Conservation (phyloP, 2,797 vertebrate genomes). For the Chaetodon trifasciatus region DNA sequence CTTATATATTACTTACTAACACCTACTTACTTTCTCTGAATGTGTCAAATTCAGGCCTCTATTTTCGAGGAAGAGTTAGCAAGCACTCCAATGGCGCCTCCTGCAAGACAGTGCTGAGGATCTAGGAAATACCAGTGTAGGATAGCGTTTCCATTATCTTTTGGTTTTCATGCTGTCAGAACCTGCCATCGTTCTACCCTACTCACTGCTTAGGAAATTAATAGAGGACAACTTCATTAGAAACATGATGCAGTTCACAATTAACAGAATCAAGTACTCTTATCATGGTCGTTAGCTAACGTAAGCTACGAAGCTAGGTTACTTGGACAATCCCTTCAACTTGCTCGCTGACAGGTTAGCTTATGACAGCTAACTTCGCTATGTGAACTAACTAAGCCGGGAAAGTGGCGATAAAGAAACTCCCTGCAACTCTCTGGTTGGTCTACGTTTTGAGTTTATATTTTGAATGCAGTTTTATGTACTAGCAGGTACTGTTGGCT, state of each 20-base stretch:
- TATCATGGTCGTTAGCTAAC: slow-evolving; percentile 40
- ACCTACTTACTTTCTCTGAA: accelerated
- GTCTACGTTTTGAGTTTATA: slow-evolving; percentile 41
- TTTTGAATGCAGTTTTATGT: neutral
- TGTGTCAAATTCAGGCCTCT: neutral
- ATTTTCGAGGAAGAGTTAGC: neutral
- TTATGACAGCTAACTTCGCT: slow-evolving; percentile 70
- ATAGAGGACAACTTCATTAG: neutral
- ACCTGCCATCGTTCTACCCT: slow-evolving; percentile 7
- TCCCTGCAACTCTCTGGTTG: slow-evolving; percentile 67
- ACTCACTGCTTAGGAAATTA: neutral
- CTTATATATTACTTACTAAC: accelerated
- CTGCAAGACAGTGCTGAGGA: slow-evolving; percentile 42
- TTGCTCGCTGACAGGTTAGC: slow-evolving; percentile 73
- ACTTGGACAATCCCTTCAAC: slow-evolving; percentile 64
- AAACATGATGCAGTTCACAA: slow-evolving; percentile 24
- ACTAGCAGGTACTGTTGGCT: neutral
- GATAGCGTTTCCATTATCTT: slow-evolving; percentile 64
- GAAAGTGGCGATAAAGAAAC: slow-evolving; percentile 58
- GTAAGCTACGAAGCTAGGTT: slow-evolving; percentile 53
- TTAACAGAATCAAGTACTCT: neutral
- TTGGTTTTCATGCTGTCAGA: slow-evolving; percentile 68
- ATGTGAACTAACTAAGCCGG: slow-evolving; percentile 67
- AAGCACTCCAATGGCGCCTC: neutral
- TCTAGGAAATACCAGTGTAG: accelerated